Percentiles rank a stretch among this genome's conserved stretches.
phyloP scores from a whole-genome alignment of 2,888 invertebrate species.

The Pomacea canaliculata region DNA sequence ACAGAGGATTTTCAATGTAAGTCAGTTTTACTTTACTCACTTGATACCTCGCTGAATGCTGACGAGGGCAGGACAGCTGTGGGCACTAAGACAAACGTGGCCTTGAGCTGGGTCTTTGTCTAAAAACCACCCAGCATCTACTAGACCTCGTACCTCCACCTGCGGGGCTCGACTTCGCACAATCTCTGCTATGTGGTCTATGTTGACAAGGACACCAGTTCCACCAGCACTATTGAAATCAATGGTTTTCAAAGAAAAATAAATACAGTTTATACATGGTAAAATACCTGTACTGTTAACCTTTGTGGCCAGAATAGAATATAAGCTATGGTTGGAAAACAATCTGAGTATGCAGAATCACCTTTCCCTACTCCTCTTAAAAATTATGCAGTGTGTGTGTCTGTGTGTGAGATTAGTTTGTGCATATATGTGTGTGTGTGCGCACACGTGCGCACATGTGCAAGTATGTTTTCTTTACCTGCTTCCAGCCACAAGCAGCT shows the following conservation, averaged over 20 bases:
- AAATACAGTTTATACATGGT: no score
- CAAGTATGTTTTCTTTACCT: constrained; percentile 60
- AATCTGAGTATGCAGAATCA: not conserved
- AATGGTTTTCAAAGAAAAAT: not conserved
- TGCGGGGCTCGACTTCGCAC: constrained; percentile 71
- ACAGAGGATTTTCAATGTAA: no score
- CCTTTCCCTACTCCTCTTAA: no score
- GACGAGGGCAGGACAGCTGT: constrained; percentile 77
- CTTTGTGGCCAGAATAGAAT: not conserved
- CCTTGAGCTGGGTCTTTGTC: constrained; percentile 83
- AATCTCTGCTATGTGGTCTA: constrained; percentile 83
- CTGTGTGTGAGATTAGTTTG: not conserved
- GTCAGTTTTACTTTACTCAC: constrained; percentile 42
- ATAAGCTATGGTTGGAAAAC: not conserved
- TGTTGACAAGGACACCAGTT: constrained; percentile 91
- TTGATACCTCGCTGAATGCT: constrained; percentile 82
- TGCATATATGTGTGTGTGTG: not conserved
- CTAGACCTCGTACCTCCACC: constrained; percentile 81
- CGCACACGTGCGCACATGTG: not conserved
- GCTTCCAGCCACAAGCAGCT: constrained; percentile 81
- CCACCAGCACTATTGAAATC: constrained; percentile 84
- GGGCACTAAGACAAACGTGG: constrained; percentile 68
- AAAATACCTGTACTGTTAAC: not conserved
- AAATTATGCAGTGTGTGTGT: not conserved
- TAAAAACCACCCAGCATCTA: constrained; percentile 95